These are phyloP conservation scores for Lepidocolaptes lacrymiger DNA, from an alignment of 2,797 vertebrate genomes.

Conservation along the genomic window DNA sequence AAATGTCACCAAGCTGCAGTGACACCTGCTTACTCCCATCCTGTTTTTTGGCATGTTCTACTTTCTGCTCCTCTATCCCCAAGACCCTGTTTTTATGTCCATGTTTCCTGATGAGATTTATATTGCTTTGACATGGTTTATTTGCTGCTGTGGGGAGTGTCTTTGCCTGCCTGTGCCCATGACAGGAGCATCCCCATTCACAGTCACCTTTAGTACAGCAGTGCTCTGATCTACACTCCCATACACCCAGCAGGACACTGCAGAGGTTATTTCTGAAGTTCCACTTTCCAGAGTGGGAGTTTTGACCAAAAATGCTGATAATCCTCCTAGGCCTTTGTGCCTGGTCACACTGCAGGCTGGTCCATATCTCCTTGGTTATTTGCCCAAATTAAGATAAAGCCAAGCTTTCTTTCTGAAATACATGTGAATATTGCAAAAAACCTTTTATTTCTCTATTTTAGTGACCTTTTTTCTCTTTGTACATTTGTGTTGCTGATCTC, in stretches of 20 bases:
- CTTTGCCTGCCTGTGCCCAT: neutral
- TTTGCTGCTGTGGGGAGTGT: neutral
- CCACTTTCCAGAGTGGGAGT: neutral
- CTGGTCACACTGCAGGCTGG: neutral
- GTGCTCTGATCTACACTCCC: neutral
- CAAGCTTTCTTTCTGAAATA: neutral
- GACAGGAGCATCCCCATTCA: neutral
- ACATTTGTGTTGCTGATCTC: fast-evolving
- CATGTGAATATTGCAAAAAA: neutral
- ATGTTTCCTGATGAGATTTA: neutral
- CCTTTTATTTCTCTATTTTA: neutral
- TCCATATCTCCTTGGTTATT: neutral
- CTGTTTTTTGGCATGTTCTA: neutral
- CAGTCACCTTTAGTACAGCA: neutral
- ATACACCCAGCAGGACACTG: neutral
- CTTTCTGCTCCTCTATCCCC: neutral
- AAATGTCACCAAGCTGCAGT: neutral
- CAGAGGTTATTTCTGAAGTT: neutral
- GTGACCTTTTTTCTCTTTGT: neutral
- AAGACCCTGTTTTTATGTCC: fast-evolving
- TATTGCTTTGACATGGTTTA: neutral
- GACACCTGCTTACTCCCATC: neutral
- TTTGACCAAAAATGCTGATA: neutral
- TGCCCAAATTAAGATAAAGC: neutral
- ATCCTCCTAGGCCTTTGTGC: neutral